phyloP scores from a whole-genome alignment of 2,797 vertebrate genomes.

The Enteromius mattozi region DNA sequence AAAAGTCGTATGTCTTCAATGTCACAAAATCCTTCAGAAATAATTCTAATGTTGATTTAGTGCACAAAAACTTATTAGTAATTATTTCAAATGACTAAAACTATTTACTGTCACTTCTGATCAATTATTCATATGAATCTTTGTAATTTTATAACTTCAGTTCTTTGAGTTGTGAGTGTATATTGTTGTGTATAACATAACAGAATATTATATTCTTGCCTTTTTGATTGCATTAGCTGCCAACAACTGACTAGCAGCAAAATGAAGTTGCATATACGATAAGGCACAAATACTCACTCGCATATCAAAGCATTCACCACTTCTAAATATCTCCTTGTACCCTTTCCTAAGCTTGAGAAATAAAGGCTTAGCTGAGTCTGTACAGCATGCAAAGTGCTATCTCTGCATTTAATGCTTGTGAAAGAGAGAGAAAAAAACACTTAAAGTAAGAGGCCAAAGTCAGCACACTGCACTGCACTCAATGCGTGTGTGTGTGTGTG shows the following conservation, averaged over 20 bases:
- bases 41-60: background rate
- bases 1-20: background rate
- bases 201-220: background rate
- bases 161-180: background rate
- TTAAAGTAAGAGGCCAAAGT: conserved; percentile 53
- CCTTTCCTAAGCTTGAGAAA: conserved; percentile 32
- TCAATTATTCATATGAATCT: background rate
- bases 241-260: background rate
- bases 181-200: background rate
- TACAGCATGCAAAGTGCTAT: conserved; percentile 54
- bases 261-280: background rate
- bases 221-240: background rate
- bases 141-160: background rate
- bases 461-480: conserved; percentile 65
- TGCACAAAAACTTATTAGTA: background rate
- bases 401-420: conserved; percentile 51
- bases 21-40: background rate
- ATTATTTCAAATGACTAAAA: background rate
- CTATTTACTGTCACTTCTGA: background rate
- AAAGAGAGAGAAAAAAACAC: conserved; percentile 55
- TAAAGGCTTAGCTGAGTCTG: conserved; percentile 43
- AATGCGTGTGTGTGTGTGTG: conserved; percentile 54
- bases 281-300: background rate
- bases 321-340: conserved; percentile 5
- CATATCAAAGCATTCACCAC: conserved; percentile 18